Evolutionary conservation across 2,888 invertebrate species (phyloP).

Genomic region (Cheilosia soror): DNA sequence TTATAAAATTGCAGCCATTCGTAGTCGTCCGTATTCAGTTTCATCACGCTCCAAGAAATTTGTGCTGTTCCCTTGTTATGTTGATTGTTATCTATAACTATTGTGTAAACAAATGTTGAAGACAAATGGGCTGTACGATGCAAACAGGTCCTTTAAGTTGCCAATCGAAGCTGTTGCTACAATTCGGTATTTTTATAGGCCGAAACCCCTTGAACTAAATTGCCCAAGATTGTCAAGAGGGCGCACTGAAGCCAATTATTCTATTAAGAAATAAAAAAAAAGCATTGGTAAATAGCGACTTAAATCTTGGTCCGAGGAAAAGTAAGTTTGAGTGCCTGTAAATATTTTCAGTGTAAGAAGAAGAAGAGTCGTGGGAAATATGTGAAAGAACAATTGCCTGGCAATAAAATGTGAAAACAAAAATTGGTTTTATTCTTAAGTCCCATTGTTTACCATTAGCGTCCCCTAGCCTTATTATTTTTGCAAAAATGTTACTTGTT

Average conservation of each 20-base stretch:
- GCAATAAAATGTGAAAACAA: too few species aligned
- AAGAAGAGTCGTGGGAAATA: too few species aligned
- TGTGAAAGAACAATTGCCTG: too few species aligned
- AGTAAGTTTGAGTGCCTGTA: too few species aligned
- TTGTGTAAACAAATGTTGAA: conserved; percentile 6
- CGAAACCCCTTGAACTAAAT: conserved; percentile 33
- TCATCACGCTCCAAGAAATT: conserved; percentile 43
- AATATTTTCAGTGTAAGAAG: too few species aligned
- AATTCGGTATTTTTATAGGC: background rate
- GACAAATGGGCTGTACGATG: conserved; percentile 5
- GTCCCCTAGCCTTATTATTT: too few species aligned
- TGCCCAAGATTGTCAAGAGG: conserved; percentile 21
- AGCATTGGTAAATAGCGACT: too few species aligned
- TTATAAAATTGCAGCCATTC: conserved; percentile 56
- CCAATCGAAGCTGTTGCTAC: conserved; percentile 15
- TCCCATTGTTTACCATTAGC: too few species aligned
- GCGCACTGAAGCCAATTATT: conserved; percentile 54
- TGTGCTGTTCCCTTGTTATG: conserved; percentile 19
- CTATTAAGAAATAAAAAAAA: conserved; percentile 25
- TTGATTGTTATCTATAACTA: conserved; percentile 43
- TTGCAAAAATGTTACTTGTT: too few species aligned
- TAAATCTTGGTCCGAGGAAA: too few species aligned
- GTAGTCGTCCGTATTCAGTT: conserved; percentile 38
- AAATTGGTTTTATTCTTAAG: too few species aligned
- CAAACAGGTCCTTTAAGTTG: conserved; percentile 33